Conservation (phyloP, 35 echinoderm and acorn worm genomes). For the Lytechinus pictus region DNA sequence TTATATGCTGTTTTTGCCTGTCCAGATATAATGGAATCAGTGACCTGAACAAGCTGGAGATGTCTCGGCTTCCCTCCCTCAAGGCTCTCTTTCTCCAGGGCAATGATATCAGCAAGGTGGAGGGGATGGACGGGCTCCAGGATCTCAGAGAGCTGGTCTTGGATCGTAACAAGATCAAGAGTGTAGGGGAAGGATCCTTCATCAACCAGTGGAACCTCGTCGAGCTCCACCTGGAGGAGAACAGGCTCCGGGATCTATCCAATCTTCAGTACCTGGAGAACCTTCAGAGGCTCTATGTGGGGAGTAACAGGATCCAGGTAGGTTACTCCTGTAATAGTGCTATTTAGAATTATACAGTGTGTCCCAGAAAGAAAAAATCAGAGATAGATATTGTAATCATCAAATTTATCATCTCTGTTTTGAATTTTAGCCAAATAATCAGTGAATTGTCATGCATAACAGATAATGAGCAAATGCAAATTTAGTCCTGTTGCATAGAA, state of each 20-base stretch:
- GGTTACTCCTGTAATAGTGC: background rate
- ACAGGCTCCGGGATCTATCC: conserved; percentile 86
- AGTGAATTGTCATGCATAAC: no score
- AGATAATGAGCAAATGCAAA: no score
- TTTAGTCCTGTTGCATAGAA: no score
- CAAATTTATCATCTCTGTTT: no score
- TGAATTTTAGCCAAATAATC: no score
- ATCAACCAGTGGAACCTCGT: conserved; percentile 99
- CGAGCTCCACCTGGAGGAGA: conserved; percentile 98
- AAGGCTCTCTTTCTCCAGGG: conserved; percentile 97
- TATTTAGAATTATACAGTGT: no score
- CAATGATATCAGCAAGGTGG: conserved; percentile 94
- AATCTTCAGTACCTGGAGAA: conserved; percentile 90
- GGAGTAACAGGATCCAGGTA: conserved; percentile 93
- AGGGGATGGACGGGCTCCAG: conserved; percentile 88
- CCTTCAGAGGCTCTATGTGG: conserved; percentile 93
- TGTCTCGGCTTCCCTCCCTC: conserved; percentile 84
- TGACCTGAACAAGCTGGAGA: conserved; percentile 83
- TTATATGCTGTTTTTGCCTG: background rate
- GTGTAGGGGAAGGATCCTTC: conserved; percentile 81
- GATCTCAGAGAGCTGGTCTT: conserved; percentile 94
- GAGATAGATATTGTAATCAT: no score
- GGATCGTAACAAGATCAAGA: conserved; percentile 96
- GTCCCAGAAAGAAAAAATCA: no score
- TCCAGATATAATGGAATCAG: conserved; percentile 95